Percentiles rank a stretch among this genome's conserved stretches.
phyloP scores from a whole-genome alignment of 2,888 invertebrate genomes.

The Corythucha ciliata region DNA sequence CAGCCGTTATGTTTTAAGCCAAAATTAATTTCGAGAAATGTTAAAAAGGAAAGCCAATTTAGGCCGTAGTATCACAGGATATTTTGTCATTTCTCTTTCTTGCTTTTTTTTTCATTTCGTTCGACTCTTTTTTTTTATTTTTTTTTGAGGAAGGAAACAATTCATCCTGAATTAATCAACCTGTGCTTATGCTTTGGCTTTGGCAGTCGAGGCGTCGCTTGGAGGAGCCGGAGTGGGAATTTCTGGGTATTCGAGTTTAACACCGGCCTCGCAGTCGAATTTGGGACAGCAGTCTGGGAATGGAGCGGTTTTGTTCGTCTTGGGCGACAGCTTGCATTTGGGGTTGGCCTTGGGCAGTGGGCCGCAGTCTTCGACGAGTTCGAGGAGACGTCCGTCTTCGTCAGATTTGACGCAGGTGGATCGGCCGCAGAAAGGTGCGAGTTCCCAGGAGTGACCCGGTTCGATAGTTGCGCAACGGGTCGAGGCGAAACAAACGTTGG shows the following conservation, averaged over 20 bases:
- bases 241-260: slow-evolving; percentile 76
- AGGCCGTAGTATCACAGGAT: too few species aligned
- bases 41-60: too few species aligned
- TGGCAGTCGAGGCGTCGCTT: slow-evolving; percentile 24
- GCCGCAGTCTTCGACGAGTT: slow-evolving; percentile 69
- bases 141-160: too few species aligned
- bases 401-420: slow-evolving; percentile 76
- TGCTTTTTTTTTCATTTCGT: too few species aligned
- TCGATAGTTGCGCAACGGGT: slow-evolving; percentile 81
- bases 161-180: too few species aligned
- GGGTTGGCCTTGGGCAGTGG: slow-evolving; percentile 75
- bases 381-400: slow-evolving; percentile 50
- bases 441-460: slow-evolving; percentile 74
- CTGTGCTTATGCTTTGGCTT: slow-evolving; percentile 21
- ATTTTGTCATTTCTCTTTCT: too few species aligned
- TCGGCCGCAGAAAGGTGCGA: slow-evolving; percentile 83
- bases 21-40: too few species aligned
- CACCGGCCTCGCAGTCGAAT: slow-evolving; percentile 78
- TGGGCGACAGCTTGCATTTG: slow-evolving; percentile 72
- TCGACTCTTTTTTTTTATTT: too few species aligned
- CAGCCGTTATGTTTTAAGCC: too few species aligned
- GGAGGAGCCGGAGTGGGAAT: slow-evolving; percentile 50
- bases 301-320: slow-evolving; percentile 79
- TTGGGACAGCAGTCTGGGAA: slow-evolving; percentile 80
- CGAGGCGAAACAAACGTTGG: slow-evolving; percentile 83